A percentile compares a stretch with the other conserved stretches of the same genome.
Evolutionary conservation across 2,888 invertebrate genomes (phyloP).

Genomic region (Abrostola triplasia): DNA sequence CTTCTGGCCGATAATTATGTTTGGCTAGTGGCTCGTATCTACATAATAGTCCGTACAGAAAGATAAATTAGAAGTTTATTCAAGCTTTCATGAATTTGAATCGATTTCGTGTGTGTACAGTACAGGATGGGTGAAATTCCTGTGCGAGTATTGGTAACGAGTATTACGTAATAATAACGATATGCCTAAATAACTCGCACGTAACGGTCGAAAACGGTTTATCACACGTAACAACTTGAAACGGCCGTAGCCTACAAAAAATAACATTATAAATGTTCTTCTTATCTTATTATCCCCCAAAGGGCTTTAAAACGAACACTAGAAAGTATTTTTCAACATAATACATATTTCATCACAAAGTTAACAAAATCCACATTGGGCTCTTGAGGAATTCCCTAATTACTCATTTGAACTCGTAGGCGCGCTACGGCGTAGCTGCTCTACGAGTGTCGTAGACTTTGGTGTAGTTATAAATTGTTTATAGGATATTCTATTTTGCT

Average conservation of each 20-base stretch:
- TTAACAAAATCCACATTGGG: slow-evolving; percentile 34
- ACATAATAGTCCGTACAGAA: no score
- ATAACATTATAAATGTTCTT: slow-evolving; percentile 15
- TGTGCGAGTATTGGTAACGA: no score
- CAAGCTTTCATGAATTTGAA: no score
- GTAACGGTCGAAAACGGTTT: background rate
- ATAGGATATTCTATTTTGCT: no score
- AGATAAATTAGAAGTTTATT: no score
- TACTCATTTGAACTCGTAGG: slow-evolving; percentile 48
- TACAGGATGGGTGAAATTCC: no score
- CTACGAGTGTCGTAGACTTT: slow-evolving; percentile 41
- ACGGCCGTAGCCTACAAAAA: slow-evolving; percentile 8
- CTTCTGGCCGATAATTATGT: no score
- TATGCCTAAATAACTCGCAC: background rate
- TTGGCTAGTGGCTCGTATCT: no score
- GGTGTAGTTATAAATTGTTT: slow-evolving; percentile 5
- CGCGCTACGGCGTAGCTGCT: slow-evolving; percentile 44
- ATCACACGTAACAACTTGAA: background rate
- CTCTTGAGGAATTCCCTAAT: slow-evolving; percentile 47
- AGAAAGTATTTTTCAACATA: slow-evolving; percentile 39
- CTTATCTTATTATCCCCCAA: slow-evolving; percentile 11
- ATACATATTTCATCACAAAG: slow-evolving; percentile 48
- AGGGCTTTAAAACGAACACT: slow-evolving; percentile 19
- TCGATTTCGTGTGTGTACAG: no score
- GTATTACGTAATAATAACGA: no score